A percentile compares a stretch with the other conserved stretches of the same genome.
Conservation (phyloP, 2,797 vertebrate genomes). For the Otolemur crassicaudatus region DNA sequence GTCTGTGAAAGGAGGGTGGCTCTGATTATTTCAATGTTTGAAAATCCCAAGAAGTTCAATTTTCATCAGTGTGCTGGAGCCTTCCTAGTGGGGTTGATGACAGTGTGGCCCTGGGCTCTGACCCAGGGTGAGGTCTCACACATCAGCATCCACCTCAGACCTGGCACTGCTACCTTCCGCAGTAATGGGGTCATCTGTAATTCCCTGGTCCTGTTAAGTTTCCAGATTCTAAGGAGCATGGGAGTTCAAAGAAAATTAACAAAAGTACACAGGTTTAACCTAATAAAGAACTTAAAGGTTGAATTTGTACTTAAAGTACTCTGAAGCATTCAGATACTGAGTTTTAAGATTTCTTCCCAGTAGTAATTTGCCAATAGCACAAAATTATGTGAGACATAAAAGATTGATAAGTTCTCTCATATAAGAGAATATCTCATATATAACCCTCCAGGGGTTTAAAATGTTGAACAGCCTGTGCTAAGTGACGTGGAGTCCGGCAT, state of each 20-base stretch:
- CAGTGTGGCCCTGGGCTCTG: background rate
- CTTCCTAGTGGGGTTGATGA: too few relatives aligned
- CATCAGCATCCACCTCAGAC: too few relatives aligned
- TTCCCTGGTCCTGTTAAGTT: background rate
- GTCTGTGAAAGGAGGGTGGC: background rate
- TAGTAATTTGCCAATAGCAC: background rate
- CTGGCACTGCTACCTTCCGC: too few relatives aligned
- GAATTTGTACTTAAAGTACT: background rate
- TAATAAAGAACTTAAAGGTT: background rate
- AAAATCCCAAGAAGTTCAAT: background rate
- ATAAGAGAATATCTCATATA: background rate
- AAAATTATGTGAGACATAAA: background rate
- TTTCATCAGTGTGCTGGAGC: too few relatives aligned
- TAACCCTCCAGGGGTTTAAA: background rate
- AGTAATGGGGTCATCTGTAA: background rate
- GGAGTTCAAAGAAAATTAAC: background rate
- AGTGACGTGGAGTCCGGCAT: background rate
- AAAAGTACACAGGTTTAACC: background rate
- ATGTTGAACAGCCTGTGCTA: background rate
- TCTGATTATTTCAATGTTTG: background rate
- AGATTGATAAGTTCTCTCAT: background rate
- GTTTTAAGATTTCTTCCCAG: background rate
- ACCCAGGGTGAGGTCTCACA: background rate
- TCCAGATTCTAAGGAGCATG: background rate
- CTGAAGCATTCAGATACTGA: background rate